Evolutionary conservation across 2,797 vertebrate species (phyloP), one percentile per base, ranked within the genome.

Genomic region (Lutjanus campechanus): DNA sequence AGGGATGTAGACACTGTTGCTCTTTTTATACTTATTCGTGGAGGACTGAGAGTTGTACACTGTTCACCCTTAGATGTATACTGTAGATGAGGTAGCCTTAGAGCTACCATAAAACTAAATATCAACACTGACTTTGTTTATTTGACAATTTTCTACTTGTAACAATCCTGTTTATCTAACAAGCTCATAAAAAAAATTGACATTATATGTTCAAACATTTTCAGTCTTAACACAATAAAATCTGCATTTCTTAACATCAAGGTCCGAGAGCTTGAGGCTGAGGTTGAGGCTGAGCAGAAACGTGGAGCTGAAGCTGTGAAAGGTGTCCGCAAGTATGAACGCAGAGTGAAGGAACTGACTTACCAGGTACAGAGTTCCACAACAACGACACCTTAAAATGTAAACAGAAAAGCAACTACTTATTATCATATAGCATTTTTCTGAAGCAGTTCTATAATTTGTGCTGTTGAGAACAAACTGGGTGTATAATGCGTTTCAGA

Each of bases 261-360:
- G 97, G 94, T 97, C 40, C 90, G 85, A 76, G 96, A 97, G 83
- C 91, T 98, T 64, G 96, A 98, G 86, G 55, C 76, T 19, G 97
- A 97, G 75, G 83, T 98, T 6, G 96, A 97, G n/a, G 90, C 88
- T 60, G 96, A 97, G 86, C 96, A 95, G 85, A 97, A 95, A 85
- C 91, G 92, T 69, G 93, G 94, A 5, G 84, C 94, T 12, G 97
- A 97, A 62, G 90, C 95, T 15, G 86, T 96, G 69, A 97, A 97
- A 94, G 95, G 94, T 1, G 85, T 97, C 54, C 90, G 93, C 81
- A 97, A 97, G 86, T 96, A 97, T 15, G 97, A 98, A 79, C 90
- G 94, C 62, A 92, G 79, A 78, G 93, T 96, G 74, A 97, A 97
- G 89, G 96, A 97, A 69, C 91, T 98, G 71, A 94, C 93, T 4